These are phyloP conservation scores for Patella vulgata DNA, from an alignment of 1,140 invertebrate genomes.

Conservation along the genomic window DNA sequence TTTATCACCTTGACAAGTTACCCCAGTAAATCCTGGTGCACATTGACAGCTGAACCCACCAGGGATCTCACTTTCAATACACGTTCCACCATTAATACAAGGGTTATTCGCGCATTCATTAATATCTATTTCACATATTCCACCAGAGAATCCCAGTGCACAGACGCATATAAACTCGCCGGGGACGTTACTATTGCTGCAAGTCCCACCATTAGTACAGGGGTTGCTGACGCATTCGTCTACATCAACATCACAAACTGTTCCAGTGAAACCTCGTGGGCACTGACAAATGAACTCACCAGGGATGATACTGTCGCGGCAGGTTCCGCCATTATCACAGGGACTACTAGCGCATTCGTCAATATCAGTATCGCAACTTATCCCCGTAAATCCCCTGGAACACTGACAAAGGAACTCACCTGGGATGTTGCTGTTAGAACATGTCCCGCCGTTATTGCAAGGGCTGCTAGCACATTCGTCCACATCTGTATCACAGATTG, in stretches of 20 bases:
- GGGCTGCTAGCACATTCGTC: slow-evolving; percentile 76
- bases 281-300: slow-evolving; percentile 14
- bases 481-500: slow-evolving; percentile 85
- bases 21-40: slow-evolving; percentile 64
- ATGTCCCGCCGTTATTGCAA: slow-evolving; percentile 35
- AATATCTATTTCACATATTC: slow-evolving; percentile 19
- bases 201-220: slow-evolving; percentile 88
- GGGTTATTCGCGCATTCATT: slow-evolving; percentile 68
- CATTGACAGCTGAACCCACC: slow-evolving; percentile 95
- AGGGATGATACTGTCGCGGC: slow-evolving; percentile 26
- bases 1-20: slow-evolving; percentile 18
- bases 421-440: slow-evolving; percentile 28
- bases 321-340: slow-evolving; percentile 35
- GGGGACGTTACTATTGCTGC: slow-evolving; percentile 81
- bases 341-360: slow-evolving; percentile 72
- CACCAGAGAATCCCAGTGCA: slow-evolving; percentile 65
- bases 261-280: slow-evolving; percentile 77
- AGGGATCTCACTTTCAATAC: slow-evolving; percentile 81
- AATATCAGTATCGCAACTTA: slow-evolving; percentile 88
- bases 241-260: slow-evolving; percentile 88
- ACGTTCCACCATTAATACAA: slow-evolving; percentile 88
- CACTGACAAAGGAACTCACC: slow-evolving; percentile 13
- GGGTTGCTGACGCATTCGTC: slow-evolving; percentile 74
- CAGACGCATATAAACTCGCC: slow-evolving; percentile 95
- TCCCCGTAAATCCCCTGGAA: slow-evolving; percentile 76